phyloP scores from a whole-genome alignment of 2,113 vertebrate genomes.

The Gymnogyps californianus region DNA sequence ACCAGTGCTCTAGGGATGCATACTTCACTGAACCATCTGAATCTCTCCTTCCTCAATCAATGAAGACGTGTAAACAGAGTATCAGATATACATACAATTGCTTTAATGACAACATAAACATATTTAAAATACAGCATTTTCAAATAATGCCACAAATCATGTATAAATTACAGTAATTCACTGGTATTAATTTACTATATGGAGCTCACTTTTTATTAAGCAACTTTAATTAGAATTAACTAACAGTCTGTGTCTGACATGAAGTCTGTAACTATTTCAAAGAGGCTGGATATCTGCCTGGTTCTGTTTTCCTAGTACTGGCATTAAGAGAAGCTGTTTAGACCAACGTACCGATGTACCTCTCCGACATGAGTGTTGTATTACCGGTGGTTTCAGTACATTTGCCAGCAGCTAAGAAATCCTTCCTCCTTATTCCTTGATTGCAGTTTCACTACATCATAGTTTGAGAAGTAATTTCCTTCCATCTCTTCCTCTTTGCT shows the following conservation, averaged over 20 bases:
- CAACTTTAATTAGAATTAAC: neutral
- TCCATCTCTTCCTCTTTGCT: neutral
- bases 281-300: neutral
- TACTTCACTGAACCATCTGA: neutral
- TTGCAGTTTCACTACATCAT: neutral
- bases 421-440: neutral
- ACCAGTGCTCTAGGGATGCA: neutral
- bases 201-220: neutral
- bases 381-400: neutral
- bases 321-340: neutral
- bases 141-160: neutral
- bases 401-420: neutral
- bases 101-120: neutral
- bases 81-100: neutral
- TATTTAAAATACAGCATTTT: neutral
- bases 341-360: neutral
- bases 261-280: neutral
- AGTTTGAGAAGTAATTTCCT: neutral
- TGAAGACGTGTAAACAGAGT: neutral
- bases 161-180: neutral
- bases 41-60: neutral
- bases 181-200: neutral
- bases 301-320: neutral
- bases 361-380: neutral
- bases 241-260: neutral